Base-by-base conservation (phyloP, 2,113 vertebrate species). In the Platichthys flesus region DNA sequence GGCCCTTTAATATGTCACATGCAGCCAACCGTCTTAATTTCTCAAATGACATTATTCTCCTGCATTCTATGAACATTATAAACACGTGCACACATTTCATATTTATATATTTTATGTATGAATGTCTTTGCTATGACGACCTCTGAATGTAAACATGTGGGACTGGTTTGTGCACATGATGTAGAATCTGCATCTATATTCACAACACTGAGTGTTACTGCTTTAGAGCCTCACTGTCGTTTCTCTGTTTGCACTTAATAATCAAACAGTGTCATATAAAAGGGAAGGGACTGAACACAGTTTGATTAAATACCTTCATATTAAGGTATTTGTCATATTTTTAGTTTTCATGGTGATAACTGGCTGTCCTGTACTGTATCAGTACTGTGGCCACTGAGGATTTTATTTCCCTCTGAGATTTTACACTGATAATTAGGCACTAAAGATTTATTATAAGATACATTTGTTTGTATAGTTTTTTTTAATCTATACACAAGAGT, bases 321-420 rank as follows among this genome's bases (percentile, higher is more conserved):
- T 31, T 31, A 31, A 7, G 31, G 31, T 5, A 31, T 31, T 31
- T 31, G 31, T 31, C 31, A 31, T 31, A 31, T 31, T 31, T 31
- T 31, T 7, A 7, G 31, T 62, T 18, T 54, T 9, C 7, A 62
- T 28, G 13, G 59, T 69, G 12, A 77, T 21, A 45, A 55, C 63
- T 56, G 52, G 45, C 28, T 71, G 42, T 67, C 67, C 13, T 85
- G 85, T 91, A 89, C 83, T 88, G 86, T 79, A 90, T 81, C 89
- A 89, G 90, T 89, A 88, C 83, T 65, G 65, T 26, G 71, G 73
- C 54, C 67, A 74, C 40, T 40, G 9, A 15, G 47, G 9, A 7
- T 26, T 56, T 26, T 49, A 55, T 67, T 24, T 15, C 59, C 71
- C 42, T 45, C 47, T 69, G 24, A 76, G 71, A 67, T 57, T 63